phyloP scores from a whole-genome alignment of 2,797 vertebrate species.

The Myiothlypis coronata region DNA sequence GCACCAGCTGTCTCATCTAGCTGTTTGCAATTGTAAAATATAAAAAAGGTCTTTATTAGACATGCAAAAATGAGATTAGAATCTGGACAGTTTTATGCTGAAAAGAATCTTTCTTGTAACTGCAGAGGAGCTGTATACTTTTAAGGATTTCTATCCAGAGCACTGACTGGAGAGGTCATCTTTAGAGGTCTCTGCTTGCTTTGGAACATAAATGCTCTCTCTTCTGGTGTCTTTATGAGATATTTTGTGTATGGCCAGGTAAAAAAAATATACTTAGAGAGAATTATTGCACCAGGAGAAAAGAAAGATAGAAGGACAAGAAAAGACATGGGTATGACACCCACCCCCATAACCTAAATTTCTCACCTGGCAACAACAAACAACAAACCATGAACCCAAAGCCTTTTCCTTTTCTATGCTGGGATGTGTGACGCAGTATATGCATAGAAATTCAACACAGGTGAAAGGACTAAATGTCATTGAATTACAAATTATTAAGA shows the following conservation, averaged over 20 bases:
- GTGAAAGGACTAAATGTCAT: neutral
- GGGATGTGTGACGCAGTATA: accelerated
- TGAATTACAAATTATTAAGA: neutral
- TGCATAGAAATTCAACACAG: neutral
- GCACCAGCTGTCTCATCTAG: constrained; percentile 51
- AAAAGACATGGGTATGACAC: neutral
- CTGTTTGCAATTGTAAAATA: neutral
- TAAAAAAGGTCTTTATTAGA: constrained; percentile 32
- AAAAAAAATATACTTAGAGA: neutral
- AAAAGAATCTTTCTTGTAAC: neutral
- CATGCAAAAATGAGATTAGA: neutral
- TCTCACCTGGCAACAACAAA: neutral
- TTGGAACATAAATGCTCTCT: neutral
- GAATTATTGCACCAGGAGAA: neutral
- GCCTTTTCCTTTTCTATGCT: neutral
- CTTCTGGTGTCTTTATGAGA: neutral
- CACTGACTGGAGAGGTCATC: neutral
- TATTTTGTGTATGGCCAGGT: neutral
- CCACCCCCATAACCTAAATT: neutral
- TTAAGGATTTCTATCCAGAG: neutral
- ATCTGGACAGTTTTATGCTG: neutral
- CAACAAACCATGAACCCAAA: neutral
- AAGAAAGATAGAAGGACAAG: neutral
- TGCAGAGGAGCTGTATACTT: neutral
- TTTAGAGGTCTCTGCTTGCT: neutral